Evolutionary conservation across 2,113 vertebrate genomes (phyloP), one percentile per base, ranked within the genome.

Genomic region (Brachyhypopomus occidentalis): DNA sequence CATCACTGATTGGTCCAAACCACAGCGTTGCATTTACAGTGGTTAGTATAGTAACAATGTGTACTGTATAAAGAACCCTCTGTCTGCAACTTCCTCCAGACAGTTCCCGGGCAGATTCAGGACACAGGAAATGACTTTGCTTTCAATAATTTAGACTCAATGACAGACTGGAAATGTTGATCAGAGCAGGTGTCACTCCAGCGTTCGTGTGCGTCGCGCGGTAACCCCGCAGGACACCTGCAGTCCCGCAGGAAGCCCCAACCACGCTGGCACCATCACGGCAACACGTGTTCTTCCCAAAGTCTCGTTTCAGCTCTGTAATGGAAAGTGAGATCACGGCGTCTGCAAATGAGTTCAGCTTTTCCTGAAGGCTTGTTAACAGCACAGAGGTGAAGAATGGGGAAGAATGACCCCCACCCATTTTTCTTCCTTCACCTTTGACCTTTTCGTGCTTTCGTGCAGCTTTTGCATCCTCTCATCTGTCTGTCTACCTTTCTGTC

Each of bases 321-420:
- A 75, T 77, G 60, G 77, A 87, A 83, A 89, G 85, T 87, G 84
- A 88, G 69, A 83, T 86, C 82, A 76, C 64, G 56, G 60, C 12
- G 77, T 79, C 84, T 83, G 84, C 72, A 77, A 86, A 72, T 56
- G 81, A 59, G 75, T 71, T 85, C 74, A 89, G 88, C 80, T 74
- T 84, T n/a, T 73, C 86, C 64, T 48, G 77, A 84, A 81, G 70
- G 5, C 82, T 64, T 81, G 70, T 90, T 84, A 82, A 86, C 79
- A 83, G 86, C 74, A 58, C 41, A 3, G 56, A 25, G n/a, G 48
- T 27, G 34, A 69, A 66, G 73, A 81, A 83, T 72, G 63, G 79
- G 30, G 30, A 30, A 30, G 30, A 30, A 30, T 67, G 30, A n/a
- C 74, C 75, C 72, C 55, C 45, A 22, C 30, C 36, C 23, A 23